phyloP scores from a whole-genome alignment of 2,888 invertebrate species.

The Toxonevra muliebris region DNA sequence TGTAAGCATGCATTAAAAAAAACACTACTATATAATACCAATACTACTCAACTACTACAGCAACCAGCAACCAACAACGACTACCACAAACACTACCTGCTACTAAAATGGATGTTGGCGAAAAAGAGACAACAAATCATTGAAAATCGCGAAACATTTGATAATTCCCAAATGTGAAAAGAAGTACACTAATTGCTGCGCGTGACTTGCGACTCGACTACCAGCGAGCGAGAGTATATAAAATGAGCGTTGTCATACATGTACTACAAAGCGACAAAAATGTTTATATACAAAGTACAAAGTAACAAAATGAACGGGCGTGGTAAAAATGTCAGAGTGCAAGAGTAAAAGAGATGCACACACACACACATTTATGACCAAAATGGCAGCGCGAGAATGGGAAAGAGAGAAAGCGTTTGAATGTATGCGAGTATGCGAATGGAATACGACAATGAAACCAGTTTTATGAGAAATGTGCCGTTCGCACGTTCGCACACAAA shows the following conservation, averaged over 20 bases:
- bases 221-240: slow-evolving; percentile 24
- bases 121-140: slow-evolving; percentile 14
- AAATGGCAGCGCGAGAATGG: neutral
- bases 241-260: slow-evolving; percentile 15
- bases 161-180: slow-evolving; percentile 56
- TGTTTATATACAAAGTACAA: slow-evolving; percentile 27
- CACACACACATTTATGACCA: slow-evolving; percentile 17
- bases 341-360: slow-evolving; percentile 23
- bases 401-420: slow-evolving; percentile 31
- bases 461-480: slow-evolving; percentile 40
- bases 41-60: slow-evolving; percentile 8
- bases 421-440: slow-evolving; percentile 33
- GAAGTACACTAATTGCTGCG: slow-evolving; percentile 61
- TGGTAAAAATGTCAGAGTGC: slow-evolving; percentile 33
- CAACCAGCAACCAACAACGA: neutral
- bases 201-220: slow-evolving; percentile 49
- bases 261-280: slow-evolving; percentile 46
- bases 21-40: slow-evolving; percentile 23
- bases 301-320: slow-evolving; percentile 34
- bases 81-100: slow-evolving; percentile 2
- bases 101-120: slow-evolving; percentile 25
- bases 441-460: slow-evolving; percentile 35
- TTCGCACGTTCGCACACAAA: slow-evolving; percentile 36
- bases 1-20: slow-evolving; percentile 23
- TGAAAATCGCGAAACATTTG: slow-evolving; percentile 9